Base-by-base conservation (phyloP, 2,797 vertebrate species). In the Bovichtus diacanthus region DNA sequence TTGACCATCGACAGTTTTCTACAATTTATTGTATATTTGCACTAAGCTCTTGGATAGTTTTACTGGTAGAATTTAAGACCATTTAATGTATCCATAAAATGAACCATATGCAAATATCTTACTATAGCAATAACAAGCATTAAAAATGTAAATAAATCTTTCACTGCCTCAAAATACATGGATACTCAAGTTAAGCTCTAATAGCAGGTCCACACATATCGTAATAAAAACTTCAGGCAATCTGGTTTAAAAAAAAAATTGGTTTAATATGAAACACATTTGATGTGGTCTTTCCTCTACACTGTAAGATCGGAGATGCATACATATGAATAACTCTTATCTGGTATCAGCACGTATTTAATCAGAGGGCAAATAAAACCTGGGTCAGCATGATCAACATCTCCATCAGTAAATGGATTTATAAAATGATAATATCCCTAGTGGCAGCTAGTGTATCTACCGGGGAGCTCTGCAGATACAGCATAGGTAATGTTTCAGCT, bases 311-410 rank as follows among this genome's bases (percentile, higher is more conserved):
- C 76, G 60, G 13, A 66, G 49, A 23, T 59, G 50, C 59, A 79
- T 85, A 78, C 25, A 80, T 84, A 74, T 79, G 85, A 80, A 78
- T 82, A 74, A 64, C 41, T 63, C 63, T 69, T 76, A 76, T 86
- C 70, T 82, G 66, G 55, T 74, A 74, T 82, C 51, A 44, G 50
- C 73, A 47, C 63, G 56, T 67, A 56, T 80, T 70, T 70, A 68
- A 68, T 83, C 66, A 44, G n/a, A 70, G 76, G 74, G 76, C 69
- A 83, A 81, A 82, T 72, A 53, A 73, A 68, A 72, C 63, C 54
- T 49, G 27, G 23, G 23, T 36, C 47, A 16, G 62, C 70, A 55
- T 66, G 61, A 82, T 82, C 49, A 56, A 82, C 88, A 80, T 84
- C 56, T 44, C 31, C 44, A 82, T 76, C 46, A 66, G 54, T 74